Evolutionary conservation across 2,797 vertebrate species (phyloP).

Genomic region (Epinephelus awoara): DNA sequence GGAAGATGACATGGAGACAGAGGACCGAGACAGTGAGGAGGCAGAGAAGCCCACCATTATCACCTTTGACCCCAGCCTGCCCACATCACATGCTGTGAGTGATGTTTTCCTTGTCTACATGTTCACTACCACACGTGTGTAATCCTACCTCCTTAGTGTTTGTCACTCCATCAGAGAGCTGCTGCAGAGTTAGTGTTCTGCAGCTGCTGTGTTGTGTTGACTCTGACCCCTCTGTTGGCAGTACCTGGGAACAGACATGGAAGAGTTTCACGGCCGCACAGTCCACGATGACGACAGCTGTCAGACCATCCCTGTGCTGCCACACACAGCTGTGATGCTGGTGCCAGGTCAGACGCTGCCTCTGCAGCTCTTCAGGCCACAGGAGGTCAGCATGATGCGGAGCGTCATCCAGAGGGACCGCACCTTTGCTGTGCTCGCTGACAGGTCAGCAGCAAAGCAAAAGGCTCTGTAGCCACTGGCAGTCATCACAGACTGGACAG

Average conservation of each 20-base stretch:
- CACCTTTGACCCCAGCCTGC: conserved; percentile 97
- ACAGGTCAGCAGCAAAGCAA: conserved; percentile 87
- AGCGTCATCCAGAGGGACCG: conserved; percentile 94
- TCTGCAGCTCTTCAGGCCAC: conserved; percentile 95
- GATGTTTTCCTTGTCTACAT: background rate
- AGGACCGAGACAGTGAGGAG: conserved; percentile 92
- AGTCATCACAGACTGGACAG: background rate
- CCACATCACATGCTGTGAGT: conserved; percentile 95
- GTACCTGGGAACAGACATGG: conserved; percentile 98
- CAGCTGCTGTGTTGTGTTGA: conserved; percentile 25
- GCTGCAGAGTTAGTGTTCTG: background rate
- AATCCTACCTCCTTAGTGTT: background rate
- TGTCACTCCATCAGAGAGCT: background rate
- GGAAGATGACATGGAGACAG: conserved; percentile 95
- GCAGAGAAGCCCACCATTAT: conserved; percentile 92
- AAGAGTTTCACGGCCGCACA: conserved; percentile 97
- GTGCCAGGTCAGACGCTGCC: conserved; percentile 97
- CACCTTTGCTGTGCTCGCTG: conserved; percentile 97
- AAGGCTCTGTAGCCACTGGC: background rate
- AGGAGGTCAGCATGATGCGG: conserved; percentile 99
- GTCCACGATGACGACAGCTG: conserved; percentile 97
- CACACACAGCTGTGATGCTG: conserved; percentile 92
- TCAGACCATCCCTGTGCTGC: conserved; percentile 94
- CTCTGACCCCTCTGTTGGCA: conserved; percentile 65
- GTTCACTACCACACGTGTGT: background rate